Conservation (phyloP, 2,888 invertebrate genomes). For the Pristionchus exspectatus region DNA sequence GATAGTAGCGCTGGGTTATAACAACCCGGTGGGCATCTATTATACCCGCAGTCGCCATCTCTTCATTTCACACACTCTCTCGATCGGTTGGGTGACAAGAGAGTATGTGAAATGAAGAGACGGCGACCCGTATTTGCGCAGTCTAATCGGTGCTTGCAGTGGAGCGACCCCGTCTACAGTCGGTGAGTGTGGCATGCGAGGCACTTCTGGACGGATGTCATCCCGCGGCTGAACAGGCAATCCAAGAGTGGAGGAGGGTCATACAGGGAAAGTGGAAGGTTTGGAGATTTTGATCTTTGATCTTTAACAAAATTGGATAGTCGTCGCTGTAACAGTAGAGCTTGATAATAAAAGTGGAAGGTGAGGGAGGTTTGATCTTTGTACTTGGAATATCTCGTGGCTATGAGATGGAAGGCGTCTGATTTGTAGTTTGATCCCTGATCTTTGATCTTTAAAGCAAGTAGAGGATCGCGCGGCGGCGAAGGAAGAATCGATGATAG, state of each 20-base stretch:
- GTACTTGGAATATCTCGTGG: not conserved
- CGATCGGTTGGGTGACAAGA: too few species aligned
- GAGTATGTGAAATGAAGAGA: too few species aligned
- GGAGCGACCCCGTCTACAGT: conserved; percentile 18
- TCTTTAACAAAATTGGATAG: too few species aligned
- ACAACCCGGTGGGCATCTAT: too few species aligned
- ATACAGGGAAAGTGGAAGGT: conserved; percentile 91
- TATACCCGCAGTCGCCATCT: too few species aligned
- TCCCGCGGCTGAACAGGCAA: conserved; percentile 95
- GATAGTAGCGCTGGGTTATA: too few species aligned
- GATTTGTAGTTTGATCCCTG: not conserved
- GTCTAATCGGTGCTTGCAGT: not conserved
- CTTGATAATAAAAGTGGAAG: too few species aligned
- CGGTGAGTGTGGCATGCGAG: conserved; percentile 86
- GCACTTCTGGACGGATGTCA: conserved; percentile 93
- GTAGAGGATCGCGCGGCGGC: conserved; percentile 59
- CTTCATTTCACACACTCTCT: too few species aligned
- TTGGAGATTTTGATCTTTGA: not conserved
- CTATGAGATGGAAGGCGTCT: not conserved
- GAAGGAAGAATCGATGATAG: conserved; percentile 44
- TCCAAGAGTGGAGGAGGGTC: conserved; percentile 98
- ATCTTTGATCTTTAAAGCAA: conserved; percentile 56
- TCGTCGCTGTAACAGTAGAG: too few species aligned
- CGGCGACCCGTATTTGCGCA: too few species aligned
- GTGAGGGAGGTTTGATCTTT: too few species aligned